Percentiles rank a stretch among this genome's conserved stretches.
phyloP scores from a whole-genome alignment of 1,140 invertebrate species.

The Eubasilissa regina region DNA sequence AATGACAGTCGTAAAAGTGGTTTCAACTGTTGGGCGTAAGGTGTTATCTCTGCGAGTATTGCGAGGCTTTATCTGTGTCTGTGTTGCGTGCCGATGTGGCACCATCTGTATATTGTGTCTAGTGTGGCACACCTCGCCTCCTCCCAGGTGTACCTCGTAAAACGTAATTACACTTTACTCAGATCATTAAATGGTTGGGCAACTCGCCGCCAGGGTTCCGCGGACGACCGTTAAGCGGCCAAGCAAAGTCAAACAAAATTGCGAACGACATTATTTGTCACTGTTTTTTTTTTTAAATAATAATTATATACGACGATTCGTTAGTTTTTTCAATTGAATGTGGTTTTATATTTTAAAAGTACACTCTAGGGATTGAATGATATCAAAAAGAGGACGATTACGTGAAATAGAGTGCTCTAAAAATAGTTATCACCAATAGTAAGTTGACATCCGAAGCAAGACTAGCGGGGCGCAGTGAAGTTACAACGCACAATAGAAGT shows the following conservation, averaged over 20 bases:
- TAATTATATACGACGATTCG: no score
- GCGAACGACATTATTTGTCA: no score
- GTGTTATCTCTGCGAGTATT: background rate
- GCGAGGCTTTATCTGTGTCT: background rate
- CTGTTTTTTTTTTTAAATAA: no score
- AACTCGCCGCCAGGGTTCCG: conserved; percentile 55
- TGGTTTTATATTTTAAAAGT: no score
- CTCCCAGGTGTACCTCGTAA: conserved; percentile 56
- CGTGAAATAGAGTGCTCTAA: no score
- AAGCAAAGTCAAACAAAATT: conserved; percentile 4
- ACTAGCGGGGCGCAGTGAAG: no score
- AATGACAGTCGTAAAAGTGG: conserved; percentile 49
- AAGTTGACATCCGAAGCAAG: no score
- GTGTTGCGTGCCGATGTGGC: background rate
- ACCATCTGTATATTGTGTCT: background rate
- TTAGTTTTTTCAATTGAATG: no score
- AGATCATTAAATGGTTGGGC: conserved; percentile 60
- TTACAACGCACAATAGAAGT: no score
- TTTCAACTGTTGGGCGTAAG: conserved; percentile 7
- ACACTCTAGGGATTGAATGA: no score
- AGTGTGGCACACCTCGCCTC: background rate
- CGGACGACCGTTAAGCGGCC: conserved; percentile 45
- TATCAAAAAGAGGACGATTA: no score
- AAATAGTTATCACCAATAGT: no score
- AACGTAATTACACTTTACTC: conserved; percentile 61